Percentiles rank a stretch among this genome's conserved stretches.
Conservation (phyloP, 2,797 vertebrate genomes). For the Acestrorhynchus altus region DNA sequence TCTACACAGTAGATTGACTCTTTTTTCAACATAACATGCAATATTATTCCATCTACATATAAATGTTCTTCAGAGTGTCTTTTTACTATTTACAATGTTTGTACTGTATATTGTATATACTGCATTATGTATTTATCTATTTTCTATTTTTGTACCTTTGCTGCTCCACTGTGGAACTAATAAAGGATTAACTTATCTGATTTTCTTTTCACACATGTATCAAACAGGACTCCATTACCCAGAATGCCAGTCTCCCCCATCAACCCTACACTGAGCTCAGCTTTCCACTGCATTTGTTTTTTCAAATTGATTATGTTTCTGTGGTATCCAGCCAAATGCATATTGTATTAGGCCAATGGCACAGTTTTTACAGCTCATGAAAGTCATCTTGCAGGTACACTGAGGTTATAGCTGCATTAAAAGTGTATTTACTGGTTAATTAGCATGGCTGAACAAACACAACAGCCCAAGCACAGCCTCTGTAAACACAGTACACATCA, state of each 20-base stretch:
- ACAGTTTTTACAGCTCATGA: slow-evolving; percentile 15
- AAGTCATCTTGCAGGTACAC: slow-evolving; percentile 6
- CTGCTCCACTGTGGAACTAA: no score
- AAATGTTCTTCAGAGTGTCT: no score
- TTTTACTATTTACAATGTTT: no score
- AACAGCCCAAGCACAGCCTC: neutral
- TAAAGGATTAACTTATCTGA: no score
- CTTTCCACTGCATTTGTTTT: neutral
- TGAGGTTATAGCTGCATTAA: slow-evolving; percentile 9
- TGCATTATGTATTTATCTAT: no score
- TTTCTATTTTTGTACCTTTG: no score
- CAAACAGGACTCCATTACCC: neutral
- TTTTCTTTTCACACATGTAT: no score
- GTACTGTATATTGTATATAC: no score
- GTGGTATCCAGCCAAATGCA: slow-evolving; percentile 22
- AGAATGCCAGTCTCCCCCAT: neutral
- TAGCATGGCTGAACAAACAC: slow-evolving; percentile 14
- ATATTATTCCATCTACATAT: no score
- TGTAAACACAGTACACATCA: slow-evolving; percentile 23
- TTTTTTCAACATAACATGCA: no score
- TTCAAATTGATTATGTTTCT: slow-evolving; percentile 11
- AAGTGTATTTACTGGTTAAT: slow-evolving; percentile 18
- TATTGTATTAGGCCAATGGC: slow-evolving; percentile 2
- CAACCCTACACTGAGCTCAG: neutral
- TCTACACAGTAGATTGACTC: no score